Conservation (phyloP, 2,888 invertebrate species). For the Pollenia labialis region DNA sequence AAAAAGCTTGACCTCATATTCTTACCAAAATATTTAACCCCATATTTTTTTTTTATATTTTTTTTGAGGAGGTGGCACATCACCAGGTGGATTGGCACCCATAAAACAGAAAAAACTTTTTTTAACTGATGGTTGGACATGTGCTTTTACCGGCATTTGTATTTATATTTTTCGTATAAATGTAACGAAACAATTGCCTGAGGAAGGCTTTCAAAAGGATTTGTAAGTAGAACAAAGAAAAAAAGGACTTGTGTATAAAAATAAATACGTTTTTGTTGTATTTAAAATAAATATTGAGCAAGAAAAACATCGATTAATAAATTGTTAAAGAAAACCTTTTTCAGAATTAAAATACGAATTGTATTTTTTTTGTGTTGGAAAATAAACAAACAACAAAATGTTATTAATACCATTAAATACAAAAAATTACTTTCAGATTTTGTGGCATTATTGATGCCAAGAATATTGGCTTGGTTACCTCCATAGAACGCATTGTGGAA, state of each 20-base stretch:
- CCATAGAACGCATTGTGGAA: conserved; percentile 94
- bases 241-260: not conserved
- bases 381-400: too few relatives aligned
- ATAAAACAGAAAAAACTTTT: conserved; percentile 90
- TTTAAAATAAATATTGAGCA: conserved; percentile 17
- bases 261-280: not conserved
- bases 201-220: conserved; percentile 96
- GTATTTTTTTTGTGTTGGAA: not conserved
- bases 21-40: conserved; percentile 12
- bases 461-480: conserved; percentile 92
- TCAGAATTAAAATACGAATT: not conserved
- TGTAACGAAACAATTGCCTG: conserved; percentile 93
- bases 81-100: conserved; percentile 81
- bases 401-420: not conserved
- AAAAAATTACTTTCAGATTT: conserved; percentile 84
- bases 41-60: not conserved
- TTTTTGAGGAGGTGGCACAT: conserved; percentile 77
- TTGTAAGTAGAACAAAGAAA: conserved; percentile 84
- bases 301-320: conserved; percentile 4
- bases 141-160: conserved; percentile 91
- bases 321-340: conserved; percentile 12
- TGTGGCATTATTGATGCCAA: conserved; percentile 92
- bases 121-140: conserved; percentile 93
- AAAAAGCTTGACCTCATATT: not conserved
- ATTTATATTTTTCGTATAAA: conserved; percentile 94